Evolutionary conservation across 2,888 invertebrate genomes (phyloP), one percentile per base, ranked within the genome.

Genomic region (Charanyca ferruginea): DNA sequence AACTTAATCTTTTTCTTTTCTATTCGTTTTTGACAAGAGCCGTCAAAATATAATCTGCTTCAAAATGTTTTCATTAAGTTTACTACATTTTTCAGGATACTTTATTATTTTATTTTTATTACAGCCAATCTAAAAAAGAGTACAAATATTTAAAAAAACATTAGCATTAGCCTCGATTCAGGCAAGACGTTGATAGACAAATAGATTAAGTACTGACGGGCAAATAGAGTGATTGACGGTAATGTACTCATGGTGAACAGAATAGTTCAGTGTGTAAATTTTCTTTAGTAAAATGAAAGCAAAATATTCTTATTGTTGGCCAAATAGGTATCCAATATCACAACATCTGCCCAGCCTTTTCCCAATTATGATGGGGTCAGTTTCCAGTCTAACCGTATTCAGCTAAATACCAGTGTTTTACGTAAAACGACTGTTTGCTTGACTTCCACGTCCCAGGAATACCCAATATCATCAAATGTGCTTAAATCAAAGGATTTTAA

Each of bases 171-270:
- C 11, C 32, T 53, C 20, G 44, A 22, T 67, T 67, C 35, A 53
- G 9, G 13, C 20, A 23, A 35, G 13, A 25, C 23, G 20, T 25
- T 67, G 44, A 54, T 65, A n/a, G 7, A 53, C 13, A 35, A 54
- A 54, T 44, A 35, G 20, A 67, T 66, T 67, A 44, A 25, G 20
- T 22, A 67, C 8, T 35, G 35, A 54, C 54, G 20, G 25, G 35
- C 11, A 54, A 54, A 44, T 35, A 22, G n/a, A 45, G 8, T 13
- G 22, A 22, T 65, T 64, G 22, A 18, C 16, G 28, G 25, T 48
- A 18, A 38, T 32, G 35, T 28, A n/a, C n/a, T n/a, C n/a, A 48
- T 28, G 38, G 18, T 65, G 13, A 38, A 45, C 62, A 38, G 1
- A 64, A 38, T 13, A 7, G 25, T 4, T 1, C 25, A 3, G 3